Percentiles rank a stretch among this genome's conserved stretches.
phyloP scores from a whole-genome alignment of 1,140 invertebrate genomes.

The Mactra quadrangularis region DNA sequence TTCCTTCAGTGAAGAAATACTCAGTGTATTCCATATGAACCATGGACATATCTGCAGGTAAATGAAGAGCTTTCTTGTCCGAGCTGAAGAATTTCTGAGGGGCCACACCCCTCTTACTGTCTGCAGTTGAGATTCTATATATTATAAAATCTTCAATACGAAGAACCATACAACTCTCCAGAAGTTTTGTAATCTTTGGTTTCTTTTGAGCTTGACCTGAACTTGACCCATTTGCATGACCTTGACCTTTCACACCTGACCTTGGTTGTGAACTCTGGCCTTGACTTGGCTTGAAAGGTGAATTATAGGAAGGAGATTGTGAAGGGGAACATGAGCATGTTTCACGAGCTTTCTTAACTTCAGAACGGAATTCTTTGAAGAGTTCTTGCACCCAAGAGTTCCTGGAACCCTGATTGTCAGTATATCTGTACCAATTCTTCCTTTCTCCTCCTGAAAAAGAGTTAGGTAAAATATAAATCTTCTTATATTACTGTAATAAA shows the following conservation, averaged over 20 bases:
- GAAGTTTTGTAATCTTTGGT: slow-evolving; percentile 91
- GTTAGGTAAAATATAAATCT: slow-evolving; percentile 24
- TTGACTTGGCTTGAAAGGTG: slow-evolving; percentile 41
- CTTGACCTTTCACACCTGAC: slow-evolving; percentile 51
- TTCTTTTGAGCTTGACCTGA: slow-evolving; percentile 72
- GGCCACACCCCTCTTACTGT: slow-evolving; percentile 86
- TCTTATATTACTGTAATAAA: too few species aligned
- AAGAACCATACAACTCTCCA: slow-evolving; percentile 95
- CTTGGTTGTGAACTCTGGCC: slow-evolving; percentile 42
- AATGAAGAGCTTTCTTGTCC: slow-evolving; percentile 91
- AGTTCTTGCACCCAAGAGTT: slow-evolving; percentile 84
- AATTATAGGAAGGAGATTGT: slow-evolving; percentile 63
- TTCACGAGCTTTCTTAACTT: slow-evolving; percentile 71
- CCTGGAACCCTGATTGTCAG: slow-evolving; percentile 82
- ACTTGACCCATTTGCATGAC: slow-evolving; percentile 25
- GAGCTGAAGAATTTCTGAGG: slow-evolving; percentile 93
- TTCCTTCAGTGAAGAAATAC: slow-evolving; percentile 98
- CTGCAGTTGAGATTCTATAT: slow-evolving; percentile 84
- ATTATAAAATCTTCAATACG: slow-evolving; percentile 91
- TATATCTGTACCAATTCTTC: slow-evolving; percentile 91
- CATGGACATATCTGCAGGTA: slow-evolving; percentile 94
- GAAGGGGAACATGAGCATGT: slow-evolving; percentile 66
- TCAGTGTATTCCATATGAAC: slow-evolving; percentile 98
- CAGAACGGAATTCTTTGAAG: slow-evolving; percentile 80
- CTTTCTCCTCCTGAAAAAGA: slow-evolving; percentile 87